Conservation (phyloP, 2,113 vertebrate species). For the Tiliqua scincoides region DNA sequence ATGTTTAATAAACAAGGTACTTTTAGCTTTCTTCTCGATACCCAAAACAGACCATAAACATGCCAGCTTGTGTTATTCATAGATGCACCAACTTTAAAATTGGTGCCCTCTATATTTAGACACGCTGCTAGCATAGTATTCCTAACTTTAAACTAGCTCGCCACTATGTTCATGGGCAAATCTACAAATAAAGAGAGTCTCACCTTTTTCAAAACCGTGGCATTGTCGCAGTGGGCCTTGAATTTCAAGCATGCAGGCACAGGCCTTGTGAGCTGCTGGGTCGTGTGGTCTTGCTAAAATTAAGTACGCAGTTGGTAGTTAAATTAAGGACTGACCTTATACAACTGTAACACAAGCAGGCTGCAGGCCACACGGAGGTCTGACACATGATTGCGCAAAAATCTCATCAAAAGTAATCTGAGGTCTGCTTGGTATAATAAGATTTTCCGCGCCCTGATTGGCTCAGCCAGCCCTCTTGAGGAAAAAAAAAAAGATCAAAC, state of each 20-base stretch:
- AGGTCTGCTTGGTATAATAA: constrained; percentile 60
- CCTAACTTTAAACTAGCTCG: constrained; percentile 49
- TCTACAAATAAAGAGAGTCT: constrained; percentile 68
- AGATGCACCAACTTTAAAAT: constrained; percentile 45
- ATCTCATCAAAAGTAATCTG: constrained; percentile 72
- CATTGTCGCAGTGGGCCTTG: constrained; percentile 73
- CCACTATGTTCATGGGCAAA: constrained; percentile 51
- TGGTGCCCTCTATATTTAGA: constrained; percentile 29
- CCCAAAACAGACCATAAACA: constrained; percentile 47
- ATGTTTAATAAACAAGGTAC: constrained; percentile 61
- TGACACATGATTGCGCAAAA: constrained; percentile 76
- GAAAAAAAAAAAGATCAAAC: no score
- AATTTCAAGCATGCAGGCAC: constrained; percentile 74
- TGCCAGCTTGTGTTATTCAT: constrained; percentile 43
- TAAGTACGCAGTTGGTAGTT: constrained; percentile 79
- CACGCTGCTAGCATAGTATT: constrained; percentile 43
- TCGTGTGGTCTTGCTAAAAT: constrained; percentile 82
- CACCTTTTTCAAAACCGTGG: constrained; percentile 80
- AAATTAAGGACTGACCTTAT: constrained; percentile 86
- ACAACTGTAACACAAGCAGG: constrained; percentile 75
- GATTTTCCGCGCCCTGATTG: constrained; percentile 65
- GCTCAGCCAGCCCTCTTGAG: constrained; percentile 63
- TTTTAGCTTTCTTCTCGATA: constrained; percentile 43
- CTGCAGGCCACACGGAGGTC: constrained; percentile 65
- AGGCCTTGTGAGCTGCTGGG: constrained; percentile 66